These are phyloP conservation scores for Anas georgica DNA, from an alignment of 2,797 vertebrate species.

Conservation along the genomic window DNA sequence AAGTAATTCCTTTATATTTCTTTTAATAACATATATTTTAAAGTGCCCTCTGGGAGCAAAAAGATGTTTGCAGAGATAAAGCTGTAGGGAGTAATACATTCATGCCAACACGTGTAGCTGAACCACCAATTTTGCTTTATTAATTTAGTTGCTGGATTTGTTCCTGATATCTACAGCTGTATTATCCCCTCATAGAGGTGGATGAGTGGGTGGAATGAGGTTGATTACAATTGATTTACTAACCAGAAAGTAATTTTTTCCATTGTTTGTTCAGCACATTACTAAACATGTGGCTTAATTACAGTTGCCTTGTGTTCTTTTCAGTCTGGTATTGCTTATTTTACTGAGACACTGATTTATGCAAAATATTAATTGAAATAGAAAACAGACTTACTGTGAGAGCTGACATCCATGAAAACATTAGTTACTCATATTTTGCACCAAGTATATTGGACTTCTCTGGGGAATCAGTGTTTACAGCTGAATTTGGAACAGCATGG, in stretches of 20 bases:
- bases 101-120: not conserved
- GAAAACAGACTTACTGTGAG: conserved; percentile 47
- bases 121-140: conserved; percentile 59
- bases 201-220: conserved; percentile 38
- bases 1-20: conserved; percentile 31
- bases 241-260: conserved; percentile 63
- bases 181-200: conserved; percentile 49
- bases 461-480: not conserved
- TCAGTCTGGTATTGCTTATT: conserved; percentile 45
- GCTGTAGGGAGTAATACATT: conserved; percentile 6
- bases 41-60: conserved; percentile 22
- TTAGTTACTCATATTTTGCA: conserved; percentile 30
- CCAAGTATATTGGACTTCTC: not conserved
- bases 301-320: conserved; percentile 54
- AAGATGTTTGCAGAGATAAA: conserved; percentile 47
- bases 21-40: conserved; percentile 31
- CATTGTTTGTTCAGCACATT: conserved; percentile 60
- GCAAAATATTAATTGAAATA: conserved; percentile 71
- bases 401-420: conserved; percentile 52
- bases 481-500: not conserved
- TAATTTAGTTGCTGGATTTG: conserved; percentile 62
- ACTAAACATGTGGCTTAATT: conserved; percentile 63
- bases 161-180: conserved; percentile 50
- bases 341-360: conserved; percentile 51
- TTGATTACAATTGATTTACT: conserved; percentile 67